Percentiles rank a stretch among this genome's conserved stretches.
These are phyloP conservation scores for Drosophila seclusa DNA, from an alignment of 2,888 invertebrate genomes.

Conservation along the genomic window DNA sequence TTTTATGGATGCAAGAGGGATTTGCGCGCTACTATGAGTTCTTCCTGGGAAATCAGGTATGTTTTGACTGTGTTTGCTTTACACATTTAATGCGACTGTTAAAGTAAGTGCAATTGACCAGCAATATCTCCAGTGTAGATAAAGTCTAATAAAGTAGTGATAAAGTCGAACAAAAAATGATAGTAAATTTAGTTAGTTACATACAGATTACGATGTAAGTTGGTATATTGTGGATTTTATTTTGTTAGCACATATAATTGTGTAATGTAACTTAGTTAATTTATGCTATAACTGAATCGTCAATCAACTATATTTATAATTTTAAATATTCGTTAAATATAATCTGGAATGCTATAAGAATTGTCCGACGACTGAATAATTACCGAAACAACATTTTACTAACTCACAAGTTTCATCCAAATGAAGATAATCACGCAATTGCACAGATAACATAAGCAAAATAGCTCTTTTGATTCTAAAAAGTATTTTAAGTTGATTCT, in stretches of 20 bases:
- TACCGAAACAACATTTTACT: neutral
- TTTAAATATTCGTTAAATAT: neutral
- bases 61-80: neutral
- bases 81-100: neutral
- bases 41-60: conserved; percentile 83
- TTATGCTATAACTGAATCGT: neutral
- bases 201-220: neutral
- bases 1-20: conserved; percentile 88
- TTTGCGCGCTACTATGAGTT: conserved; percentile 91
- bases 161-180: too few relatives aligned
- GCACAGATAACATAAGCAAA: neutral
- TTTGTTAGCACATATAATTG: neutral
- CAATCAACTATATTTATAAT: neutral
- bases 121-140: neutral
- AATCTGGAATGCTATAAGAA: neutral
- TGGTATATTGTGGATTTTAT: neutral
- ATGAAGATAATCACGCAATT: neutral
- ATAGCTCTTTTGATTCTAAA: neutral
- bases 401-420: neutral
- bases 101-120: neutral
- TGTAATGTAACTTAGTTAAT: neutral
- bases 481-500: neutral
- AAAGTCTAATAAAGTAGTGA: too few relatives aligned
- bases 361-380: neutral
- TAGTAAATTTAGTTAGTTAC: neutral